These are phyloP conservation scores for Rhodinocichla rosea DNA, from an alignment of 2,113 vertebrate genomes.

Conservation along the genomic window DNA sequence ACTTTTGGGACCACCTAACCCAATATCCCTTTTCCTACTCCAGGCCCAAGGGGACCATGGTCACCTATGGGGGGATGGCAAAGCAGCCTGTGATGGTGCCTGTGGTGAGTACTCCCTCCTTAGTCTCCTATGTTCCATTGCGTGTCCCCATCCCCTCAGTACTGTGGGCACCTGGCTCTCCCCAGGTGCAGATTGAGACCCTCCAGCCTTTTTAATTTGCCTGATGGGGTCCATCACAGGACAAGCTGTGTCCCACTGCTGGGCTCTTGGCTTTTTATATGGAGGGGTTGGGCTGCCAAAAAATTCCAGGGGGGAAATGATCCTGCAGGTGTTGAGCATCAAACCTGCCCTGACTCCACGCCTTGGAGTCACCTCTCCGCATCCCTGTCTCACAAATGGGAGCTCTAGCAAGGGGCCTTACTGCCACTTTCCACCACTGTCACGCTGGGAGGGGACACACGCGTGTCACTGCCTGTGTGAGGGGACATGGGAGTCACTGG, in stretches of 20 bases:
- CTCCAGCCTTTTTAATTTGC: background rate
- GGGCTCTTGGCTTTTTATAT: background rate
- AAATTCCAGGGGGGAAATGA: background rate
- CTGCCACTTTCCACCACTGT: background rate
- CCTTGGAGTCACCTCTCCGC: fast-evolving
- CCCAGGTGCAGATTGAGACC: background rate
- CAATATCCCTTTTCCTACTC: background rate
- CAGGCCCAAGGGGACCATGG: conserved; percentile 89
- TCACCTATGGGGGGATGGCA: conserved; percentile 97
- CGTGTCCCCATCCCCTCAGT: fast-evolving
- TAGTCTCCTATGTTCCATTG: background rate
- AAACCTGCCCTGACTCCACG: background rate
- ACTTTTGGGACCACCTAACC: background rate
- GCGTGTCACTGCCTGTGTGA: fast-evolving
- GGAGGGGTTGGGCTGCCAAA: background rate
- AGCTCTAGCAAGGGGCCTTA: background rate
- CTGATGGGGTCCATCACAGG: fast-evolving
- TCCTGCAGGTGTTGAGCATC: fast-evolving
- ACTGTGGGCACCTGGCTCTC: fast-evolving
- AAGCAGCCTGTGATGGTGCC: conserved; percentile 90
- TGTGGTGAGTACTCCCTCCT: conserved; percentile 78
- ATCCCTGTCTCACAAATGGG: background rate
- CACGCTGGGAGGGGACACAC: background rate
- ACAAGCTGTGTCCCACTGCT: fast-evolving
- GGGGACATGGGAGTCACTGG: background rate